Evolutionary conservation across 2,888 invertebrate species (phyloP), one percentile per base, ranked within the genome.

Genomic region (Lissocephala sabroskyi): DNA sequence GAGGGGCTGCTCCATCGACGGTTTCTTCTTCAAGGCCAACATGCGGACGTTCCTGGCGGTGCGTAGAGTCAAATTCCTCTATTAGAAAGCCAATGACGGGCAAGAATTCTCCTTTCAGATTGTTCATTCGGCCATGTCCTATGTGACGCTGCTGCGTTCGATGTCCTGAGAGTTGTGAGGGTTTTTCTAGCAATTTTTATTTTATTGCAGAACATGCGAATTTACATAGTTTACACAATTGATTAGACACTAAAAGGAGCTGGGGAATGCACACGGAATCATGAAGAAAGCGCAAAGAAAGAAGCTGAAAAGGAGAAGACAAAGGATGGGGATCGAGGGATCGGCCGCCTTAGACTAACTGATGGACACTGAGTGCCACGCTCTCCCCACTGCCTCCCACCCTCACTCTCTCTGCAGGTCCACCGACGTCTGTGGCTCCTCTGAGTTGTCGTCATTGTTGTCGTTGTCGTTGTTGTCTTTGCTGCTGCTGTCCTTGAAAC

Each of bases 201-300:
- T 73, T 70, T 77, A 77, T 70, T 70, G 68, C 68, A 44, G 30
- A 40, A 70, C 77, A 65, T 68, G 76, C 68, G 50, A 54, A 42
- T 70, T 68, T 70, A 62, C 19, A 61, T 76, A 54, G 55, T 54
- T 73, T 57, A 68, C 59, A 62, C 51, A 56, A 55, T 57, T 76
- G 29, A 49, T 61, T 75, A 54, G 39, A 47, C 61, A 51, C 68
- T 75, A 75, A 49, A 46, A 4, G 9, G 35, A 9, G 16, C 10
- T 5, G 16, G 16, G 35, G 16, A 17, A 13, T 35, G 13, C 13
- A 16, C 1, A 17, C 4, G 1, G 16, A 5, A 9, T 35, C 16
- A 16, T 35, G 3, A 23, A 35, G 3, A 33, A 13, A 33, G 11
- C 1, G 33, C 11, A 14, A 33, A 33, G 14, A 33, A 9, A 23